Evolutionary conservation across 2,113 vertebrate species (phyloP), one percentile per base, ranked within the genome.

Genomic region (Rynchops niger): DNA sequence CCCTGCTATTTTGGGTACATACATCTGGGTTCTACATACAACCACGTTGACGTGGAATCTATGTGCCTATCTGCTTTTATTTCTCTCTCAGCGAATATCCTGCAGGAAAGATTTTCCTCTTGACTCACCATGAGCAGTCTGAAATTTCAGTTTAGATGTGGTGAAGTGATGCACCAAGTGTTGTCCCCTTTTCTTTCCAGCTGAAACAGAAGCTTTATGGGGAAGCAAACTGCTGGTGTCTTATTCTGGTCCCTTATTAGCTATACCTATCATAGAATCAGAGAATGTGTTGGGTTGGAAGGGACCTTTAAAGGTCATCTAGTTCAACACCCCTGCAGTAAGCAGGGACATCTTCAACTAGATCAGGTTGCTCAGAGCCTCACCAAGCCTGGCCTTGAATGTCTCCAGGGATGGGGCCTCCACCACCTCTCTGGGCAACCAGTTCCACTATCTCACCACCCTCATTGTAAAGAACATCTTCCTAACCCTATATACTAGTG

Each of bases 181-280:
- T 50, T 0, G 1, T 65, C 5, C 9, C 5, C 4, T 13, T 17
- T 63, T 67, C 72, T 59, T 70, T 11, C n/a, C 20, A 40, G 19
- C 26, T 72, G 40, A 87, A 94, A 55, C 6, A 76, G 49, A 73
- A 91, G 2, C 4, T 69, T 72, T 19, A n/a, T 6, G 50, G 9
- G 43, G 9, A 82, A 73, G 19, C 16, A 58, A 69, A 56, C 6
- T 15, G 8, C 3, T 18, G 21, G 16, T 0, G 2, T 5, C 2
- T 67, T 45, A 27, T 52, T 36, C 29, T 53, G 6, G 9, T 65
- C 14, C 12, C 5, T 9, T 47, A 3, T 19, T 40, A 16, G 20
- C 27, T 42, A 65, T 42, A 42, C 16, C 38, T 40, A 63, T 22
- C 47, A 49, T 22, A 22, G 47, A 49, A 49, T 49, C 47, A 49